These are phyloP conservation scores for Gallinago stenura DNA, from an alignment of 2,797 vertebrate genomes.

Conservation along the genomic window DNA sequence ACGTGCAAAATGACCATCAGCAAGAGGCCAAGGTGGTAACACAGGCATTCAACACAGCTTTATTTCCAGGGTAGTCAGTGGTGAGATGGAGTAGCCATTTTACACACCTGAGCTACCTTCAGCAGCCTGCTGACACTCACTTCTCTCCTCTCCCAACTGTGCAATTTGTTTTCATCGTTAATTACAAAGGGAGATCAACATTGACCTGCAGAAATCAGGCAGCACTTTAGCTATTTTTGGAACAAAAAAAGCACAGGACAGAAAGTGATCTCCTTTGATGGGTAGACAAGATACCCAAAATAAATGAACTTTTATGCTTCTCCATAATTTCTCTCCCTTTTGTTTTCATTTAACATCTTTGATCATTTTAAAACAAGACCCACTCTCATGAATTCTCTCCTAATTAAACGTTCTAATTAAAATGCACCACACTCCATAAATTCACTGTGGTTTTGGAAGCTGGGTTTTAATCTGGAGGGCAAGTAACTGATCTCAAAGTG, in stretches of 20 bases:
- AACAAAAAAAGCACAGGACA: slow-evolving; percentile 54
- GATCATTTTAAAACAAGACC: slow-evolving; percentile 53
- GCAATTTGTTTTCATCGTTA: slow-evolving; percentile 33
- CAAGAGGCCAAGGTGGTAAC: neutral
- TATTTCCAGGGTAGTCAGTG: neutral
- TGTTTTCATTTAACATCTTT: slow-evolving; percentile 61
- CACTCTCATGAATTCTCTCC: slow-evolving; percentile 42
- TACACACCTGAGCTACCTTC: slow-evolving; percentile 44
- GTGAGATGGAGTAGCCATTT: slow-evolving; percentile 12
- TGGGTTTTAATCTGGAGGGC: slow-evolving; percentile 51
- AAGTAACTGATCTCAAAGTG: slow-evolving; percentile 26
- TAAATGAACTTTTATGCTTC: slow-evolving; percentile 31
- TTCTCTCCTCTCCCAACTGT: slow-evolving; percentile 11
- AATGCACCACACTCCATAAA: slow-evolving; percentile 58
- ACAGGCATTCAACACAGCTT: neutral
- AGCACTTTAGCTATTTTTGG: slow-evolving; percentile 55
- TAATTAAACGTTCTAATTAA: slow-evolving; percentile 71
- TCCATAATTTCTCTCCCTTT: slow-evolving; percentile 17
- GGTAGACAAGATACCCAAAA: slow-evolving; percentile 23
- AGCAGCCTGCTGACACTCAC: slow-evolving; percentile 23
- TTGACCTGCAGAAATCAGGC: slow-evolving; percentile 21
- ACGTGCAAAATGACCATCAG: neutral
- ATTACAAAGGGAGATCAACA: slow-evolving; percentile 61
- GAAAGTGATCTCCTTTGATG: slow-evolving; percentile 48
- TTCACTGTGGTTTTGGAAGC: slow-evolving; percentile 52